Evolutionary conservation across 1,140 invertebrate species (phyloP).

Genomic region (Heliconius nattereri): DNA sequence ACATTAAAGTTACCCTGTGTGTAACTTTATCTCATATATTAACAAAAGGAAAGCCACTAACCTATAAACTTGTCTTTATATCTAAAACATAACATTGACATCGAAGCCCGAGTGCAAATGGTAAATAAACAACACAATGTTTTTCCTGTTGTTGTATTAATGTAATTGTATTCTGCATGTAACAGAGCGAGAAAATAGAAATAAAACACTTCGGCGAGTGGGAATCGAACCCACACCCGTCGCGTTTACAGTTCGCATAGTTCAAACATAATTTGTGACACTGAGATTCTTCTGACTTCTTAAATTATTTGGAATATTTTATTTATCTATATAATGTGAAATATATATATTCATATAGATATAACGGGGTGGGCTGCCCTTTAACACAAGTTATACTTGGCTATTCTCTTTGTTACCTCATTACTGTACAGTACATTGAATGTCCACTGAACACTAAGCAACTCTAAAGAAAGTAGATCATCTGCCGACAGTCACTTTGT

Average conservation of each 20-base stretch:
- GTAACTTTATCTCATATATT: conserved; percentile 19
- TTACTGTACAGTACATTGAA: neutral
- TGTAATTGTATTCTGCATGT: too few relatives aligned
- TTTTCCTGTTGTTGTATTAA: too few relatives aligned
- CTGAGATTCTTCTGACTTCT: neutral
- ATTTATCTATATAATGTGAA: neutral
- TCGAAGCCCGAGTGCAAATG: neutral
- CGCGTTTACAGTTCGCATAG: neutral
- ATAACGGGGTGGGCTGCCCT: neutral
- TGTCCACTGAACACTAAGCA: neutral
- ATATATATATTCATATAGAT: neutral
- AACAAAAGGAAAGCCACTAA: conserved; percentile 30
- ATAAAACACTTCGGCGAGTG: too few relatives aligned
- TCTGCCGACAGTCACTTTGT: neutral
- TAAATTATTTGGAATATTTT: conserved; percentile 3
- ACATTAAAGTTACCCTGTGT: neutral
- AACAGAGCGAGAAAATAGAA: too few relatives aligned
- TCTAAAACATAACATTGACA: conserved; percentile 3
- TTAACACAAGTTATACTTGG: neutral
- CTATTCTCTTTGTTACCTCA: neutral
- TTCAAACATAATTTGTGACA: conserved; percentile 6
- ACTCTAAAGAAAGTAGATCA: neutral
- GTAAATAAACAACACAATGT: neutral
- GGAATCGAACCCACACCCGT: too few relatives aligned
- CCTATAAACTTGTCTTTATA: conserved; percentile 11